Conservation (phyloP, 1,140 invertebrate genomes). For the Drosophila hydei region DNA sequence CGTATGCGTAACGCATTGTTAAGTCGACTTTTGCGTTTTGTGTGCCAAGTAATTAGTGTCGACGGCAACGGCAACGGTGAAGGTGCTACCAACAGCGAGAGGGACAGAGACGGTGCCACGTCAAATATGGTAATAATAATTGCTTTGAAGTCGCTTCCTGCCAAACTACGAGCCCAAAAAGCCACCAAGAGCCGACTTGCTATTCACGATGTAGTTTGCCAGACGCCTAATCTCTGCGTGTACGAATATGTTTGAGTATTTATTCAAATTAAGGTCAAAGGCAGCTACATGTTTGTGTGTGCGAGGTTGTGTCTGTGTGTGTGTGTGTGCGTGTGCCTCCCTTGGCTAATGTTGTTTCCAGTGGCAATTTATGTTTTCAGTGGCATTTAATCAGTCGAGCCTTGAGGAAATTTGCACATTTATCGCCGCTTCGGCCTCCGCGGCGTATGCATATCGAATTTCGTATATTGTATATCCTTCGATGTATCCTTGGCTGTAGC, state of each 20-base stretch:
- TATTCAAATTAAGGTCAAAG: conserved; percentile 78
- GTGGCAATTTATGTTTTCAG: conserved; percentile 66
- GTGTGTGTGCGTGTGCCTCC: conserved; percentile 10
- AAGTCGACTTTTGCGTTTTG: conserved; percentile 52
- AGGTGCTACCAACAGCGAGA: conserved; percentile 1
- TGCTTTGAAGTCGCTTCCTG: conserved; percentile 54
- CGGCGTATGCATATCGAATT: conserved; percentile 35
- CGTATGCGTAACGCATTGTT: conserved; percentile 51
- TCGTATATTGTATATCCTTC: conserved; percentile 29
- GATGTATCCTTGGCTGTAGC: conserved; percentile 29
- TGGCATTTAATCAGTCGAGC: conserved; percentile 66
- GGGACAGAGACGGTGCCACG: not conserved
- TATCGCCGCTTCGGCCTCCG: conserved; percentile 50
- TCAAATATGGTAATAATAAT: conserved; percentile 54
- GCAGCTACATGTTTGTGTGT: conserved; percentile 4
- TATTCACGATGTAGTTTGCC: conserved; percentile 21
- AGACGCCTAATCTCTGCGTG: conserved; percentile 60
- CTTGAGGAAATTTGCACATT: conserved; percentile 64
- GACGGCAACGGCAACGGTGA: conserved; percentile 16
- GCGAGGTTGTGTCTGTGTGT: not conserved
- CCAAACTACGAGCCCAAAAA: not conserved
- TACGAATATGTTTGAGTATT: conserved; percentile 30
- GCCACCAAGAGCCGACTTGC: conserved; percentile 4
- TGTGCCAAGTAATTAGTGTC: conserved; percentile 74
- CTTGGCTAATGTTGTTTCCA: conserved; percentile 50